A percentile compares a stretch with the other conserved stretches of the same genome.
Conservation (phyloP, 2,113 vertebrate genomes). For the Syrmaticus mikado region DNA sequence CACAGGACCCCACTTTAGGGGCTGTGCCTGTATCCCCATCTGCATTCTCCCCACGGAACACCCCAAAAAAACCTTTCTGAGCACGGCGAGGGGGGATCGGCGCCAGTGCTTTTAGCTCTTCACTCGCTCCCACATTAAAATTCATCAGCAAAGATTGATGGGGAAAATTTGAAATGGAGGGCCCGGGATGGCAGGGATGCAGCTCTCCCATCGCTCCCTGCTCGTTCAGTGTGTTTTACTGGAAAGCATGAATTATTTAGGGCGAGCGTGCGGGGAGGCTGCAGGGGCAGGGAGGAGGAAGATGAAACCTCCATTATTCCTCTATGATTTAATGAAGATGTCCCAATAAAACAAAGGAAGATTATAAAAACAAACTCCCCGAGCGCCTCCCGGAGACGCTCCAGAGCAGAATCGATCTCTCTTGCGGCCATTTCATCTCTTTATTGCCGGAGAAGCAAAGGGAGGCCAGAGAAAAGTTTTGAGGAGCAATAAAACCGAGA, state of each 20-base stretch:
- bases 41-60: not conserved
- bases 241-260: slow-evolving; percentile 82
- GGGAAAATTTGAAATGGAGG: not conserved
- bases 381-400: not conserved
- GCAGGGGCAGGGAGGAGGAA: not conserved
- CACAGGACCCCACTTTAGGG: not conserved
- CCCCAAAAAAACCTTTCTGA: no score
- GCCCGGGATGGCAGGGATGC: not conserved
- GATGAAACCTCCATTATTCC: slow-evolving; percentile 64
- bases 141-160: not conserved
- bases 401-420: slow-evolving; percentile 12
- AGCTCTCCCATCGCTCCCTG: not conserved
- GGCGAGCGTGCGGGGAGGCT: fast-evolving
- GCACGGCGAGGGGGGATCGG: not conserved
- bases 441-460: not conserved
- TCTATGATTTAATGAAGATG: slow-evolving; percentile 75
- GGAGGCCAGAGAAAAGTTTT: not conserved
- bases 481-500: not conserved
- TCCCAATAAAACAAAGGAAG: slow-evolving; percentile 71
- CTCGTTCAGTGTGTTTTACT: slow-evolving; percentile 49
- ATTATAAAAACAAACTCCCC: not conserved
- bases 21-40: not conserved
- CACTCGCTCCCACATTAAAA: not conserved
- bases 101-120: not conserved
- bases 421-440: not conserved